A percentile compares a stretch with the other conserved stretches of the same genome.
Evolutionary conservation across 2,888 invertebrate species (phyloP).

Genomic region (Scaeva pyrastri): DNA sequence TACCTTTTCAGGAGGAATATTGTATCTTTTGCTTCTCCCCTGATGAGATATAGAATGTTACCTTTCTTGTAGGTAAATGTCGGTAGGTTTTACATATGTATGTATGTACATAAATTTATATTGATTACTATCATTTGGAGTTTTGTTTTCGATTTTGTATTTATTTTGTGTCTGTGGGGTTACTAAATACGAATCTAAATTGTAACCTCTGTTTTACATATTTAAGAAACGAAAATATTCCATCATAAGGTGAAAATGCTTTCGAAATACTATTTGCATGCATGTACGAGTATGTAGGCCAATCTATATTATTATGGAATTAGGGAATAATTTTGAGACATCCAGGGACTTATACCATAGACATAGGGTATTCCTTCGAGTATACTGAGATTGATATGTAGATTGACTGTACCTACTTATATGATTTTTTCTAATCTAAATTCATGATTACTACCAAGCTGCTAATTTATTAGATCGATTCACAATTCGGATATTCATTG

Average conservation of each 20-base stretch:
- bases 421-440: background rate
- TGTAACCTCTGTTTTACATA: background rate
- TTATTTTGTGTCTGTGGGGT: background rate
- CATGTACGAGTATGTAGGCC: background rate
- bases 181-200: background rate
- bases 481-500: too few species aligned
- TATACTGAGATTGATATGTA: background rate
- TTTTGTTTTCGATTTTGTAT: background rate
- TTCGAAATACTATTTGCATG: background rate
- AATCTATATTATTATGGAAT: background rate
- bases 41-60: background rate
- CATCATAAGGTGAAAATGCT: background rate
- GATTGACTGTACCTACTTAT: background rate
- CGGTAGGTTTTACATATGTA: background rate
- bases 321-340: background rate
- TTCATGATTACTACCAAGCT: background rate
- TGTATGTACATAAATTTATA: background rate
- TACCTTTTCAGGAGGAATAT: too few species aligned
- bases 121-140: constrained; percentile 12
- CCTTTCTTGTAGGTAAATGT: background rate
- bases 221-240: background rate
- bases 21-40: background rate
- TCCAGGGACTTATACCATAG: too few species aligned
- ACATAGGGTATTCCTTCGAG: background rate
- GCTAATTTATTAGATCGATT: background rate